These are phyloP conservation scores for Drosophila colorata DNA, from an alignment of 2,888 invertebrate species.

Conservation along the genomic window DNA sequence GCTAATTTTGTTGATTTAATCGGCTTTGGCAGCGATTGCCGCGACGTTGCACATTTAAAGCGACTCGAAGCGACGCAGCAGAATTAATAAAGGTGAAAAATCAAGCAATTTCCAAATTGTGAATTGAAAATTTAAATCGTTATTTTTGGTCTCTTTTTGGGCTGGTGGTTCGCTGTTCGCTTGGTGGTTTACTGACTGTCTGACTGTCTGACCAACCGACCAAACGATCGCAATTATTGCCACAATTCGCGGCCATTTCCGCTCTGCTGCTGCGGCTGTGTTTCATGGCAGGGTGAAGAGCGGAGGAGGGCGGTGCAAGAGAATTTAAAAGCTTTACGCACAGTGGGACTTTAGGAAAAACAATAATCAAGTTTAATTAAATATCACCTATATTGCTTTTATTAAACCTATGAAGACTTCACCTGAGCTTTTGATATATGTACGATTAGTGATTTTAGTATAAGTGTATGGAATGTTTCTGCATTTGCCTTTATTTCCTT, in stretches of 20 bases:
- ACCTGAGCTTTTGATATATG: too few species aligned
- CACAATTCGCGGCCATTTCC: constrained; percentile 73
- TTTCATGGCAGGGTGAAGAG: neutral
- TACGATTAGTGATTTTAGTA: too few species aligned
- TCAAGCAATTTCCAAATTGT: constrained; percentile 30
- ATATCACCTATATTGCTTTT: too few species aligned
- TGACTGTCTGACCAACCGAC: constrained; percentile 19
- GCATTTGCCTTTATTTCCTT: too few species aligned
- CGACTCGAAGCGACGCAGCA: constrained; percentile 26
- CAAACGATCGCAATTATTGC: constrained; percentile 59
- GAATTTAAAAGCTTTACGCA: constrained; percentile 23
- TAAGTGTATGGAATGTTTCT: too few species aligned
- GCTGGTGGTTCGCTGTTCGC: constrained; percentile 6
- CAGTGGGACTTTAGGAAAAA: constrained; percentile 29
- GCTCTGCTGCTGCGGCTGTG: constrained; percentile 49
- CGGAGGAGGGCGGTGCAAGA: neutral
- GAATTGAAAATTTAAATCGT: constrained; percentile 32
- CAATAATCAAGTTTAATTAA: neutral
- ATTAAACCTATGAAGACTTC: too few species aligned
- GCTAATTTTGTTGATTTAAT: constrained; percentile 59
- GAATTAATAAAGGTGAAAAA: constrained; percentile 55
- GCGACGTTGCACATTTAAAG: constrained; percentile 41
- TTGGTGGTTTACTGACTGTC: constrained; percentile 20
- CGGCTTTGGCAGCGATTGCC: constrained; percentile 50
- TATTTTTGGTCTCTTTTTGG: constrained; percentile 29